phyloP scores from a whole-genome alignment of 2,113 vertebrate species.

The Sterrhoptilus dennistouni region DNA sequence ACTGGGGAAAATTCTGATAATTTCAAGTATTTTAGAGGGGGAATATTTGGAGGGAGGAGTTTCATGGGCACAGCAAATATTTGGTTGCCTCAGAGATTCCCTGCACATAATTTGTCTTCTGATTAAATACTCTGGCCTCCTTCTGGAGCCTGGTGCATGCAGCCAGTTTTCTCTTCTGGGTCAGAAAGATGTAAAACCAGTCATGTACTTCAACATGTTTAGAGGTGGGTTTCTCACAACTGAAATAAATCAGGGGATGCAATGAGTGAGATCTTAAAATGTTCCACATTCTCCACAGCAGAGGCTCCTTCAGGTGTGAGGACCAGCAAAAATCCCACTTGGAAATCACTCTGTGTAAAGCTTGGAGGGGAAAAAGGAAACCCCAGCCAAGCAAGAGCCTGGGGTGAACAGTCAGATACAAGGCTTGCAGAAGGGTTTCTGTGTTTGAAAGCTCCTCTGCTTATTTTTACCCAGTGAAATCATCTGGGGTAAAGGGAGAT shows the following conservation, averaged over 20 bases:
- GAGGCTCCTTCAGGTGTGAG: background rate
- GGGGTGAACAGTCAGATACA: fast-evolving
- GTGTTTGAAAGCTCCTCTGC: background rate
- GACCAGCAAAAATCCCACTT: background rate
- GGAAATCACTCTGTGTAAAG: background rate
- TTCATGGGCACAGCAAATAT: background rate
- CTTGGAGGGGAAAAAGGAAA: background rate
- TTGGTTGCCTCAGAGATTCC: conserved; percentile 10
- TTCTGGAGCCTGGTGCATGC: background rate
- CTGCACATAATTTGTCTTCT: background rate
- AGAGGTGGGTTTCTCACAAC: background rate
- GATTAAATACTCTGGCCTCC: fast-evolving
- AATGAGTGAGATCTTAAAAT: fast-evolving
- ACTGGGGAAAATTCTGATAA: background rate
- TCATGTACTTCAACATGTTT: fast-evolving
- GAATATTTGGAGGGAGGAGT: background rate
- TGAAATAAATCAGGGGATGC: background rate
- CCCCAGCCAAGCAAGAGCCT: background rate
- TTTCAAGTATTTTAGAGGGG: background rate
- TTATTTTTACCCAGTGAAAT: background rate
- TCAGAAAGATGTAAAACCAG: background rate
- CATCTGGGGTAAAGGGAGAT: background rate
- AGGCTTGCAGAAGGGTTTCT: background rate
- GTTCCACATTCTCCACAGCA: fast-evolving
- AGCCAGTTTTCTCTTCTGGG: background rate